phyloP scores from a whole-genome alignment of 2,888 invertebrate species.

The Tetramorium bicarinatum region DNA sequence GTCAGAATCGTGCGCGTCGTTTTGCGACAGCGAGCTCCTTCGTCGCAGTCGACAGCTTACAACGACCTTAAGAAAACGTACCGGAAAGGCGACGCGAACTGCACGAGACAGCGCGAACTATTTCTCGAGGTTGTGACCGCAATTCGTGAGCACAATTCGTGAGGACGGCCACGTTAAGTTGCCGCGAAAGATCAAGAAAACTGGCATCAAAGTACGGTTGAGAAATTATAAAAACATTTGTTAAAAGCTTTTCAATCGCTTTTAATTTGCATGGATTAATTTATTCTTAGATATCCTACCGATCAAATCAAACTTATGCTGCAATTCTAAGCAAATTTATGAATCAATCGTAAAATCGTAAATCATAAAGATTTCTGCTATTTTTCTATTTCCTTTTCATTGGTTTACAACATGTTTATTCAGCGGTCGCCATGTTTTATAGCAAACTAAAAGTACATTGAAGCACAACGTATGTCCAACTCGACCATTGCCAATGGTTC shows the following conservation, averaged over 20 bases:
- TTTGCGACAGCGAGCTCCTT: constrained; percentile 31
- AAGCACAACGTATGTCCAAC: no score
- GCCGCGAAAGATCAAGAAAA: constrained; percentile 28
- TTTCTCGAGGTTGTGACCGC: constrained; percentile 53
- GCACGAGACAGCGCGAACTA: constrained; percentile 29
- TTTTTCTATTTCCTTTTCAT: no score
- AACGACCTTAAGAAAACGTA: constrained; percentile 57
- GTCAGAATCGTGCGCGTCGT: constrained; percentile 61
- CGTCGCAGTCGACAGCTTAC: constrained; percentile 39
- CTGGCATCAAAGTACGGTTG: constrained; percentile 40
- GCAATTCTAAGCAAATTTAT: no score
- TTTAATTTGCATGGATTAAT: neutral
- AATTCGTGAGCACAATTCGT: constrained; percentile 52
- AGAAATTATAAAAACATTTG: neutral
- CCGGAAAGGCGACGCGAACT: constrained; percentile 11
- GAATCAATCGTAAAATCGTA: no score
- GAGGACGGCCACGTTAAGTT: constrained; percentile 31
- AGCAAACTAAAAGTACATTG: no score
- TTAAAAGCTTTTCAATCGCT: neutral
- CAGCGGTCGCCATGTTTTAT: no score
- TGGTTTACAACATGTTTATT: no score
- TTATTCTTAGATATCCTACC: neutral
- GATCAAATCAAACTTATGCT: constrained; percentile 51
- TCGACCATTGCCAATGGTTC: no score
- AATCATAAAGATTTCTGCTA: no score